Evolutionary conservation across 2,888 invertebrate species (phyloP), one percentile per base, ranked within the genome.

Genomic region (Eupeodes luniger): DNA sequence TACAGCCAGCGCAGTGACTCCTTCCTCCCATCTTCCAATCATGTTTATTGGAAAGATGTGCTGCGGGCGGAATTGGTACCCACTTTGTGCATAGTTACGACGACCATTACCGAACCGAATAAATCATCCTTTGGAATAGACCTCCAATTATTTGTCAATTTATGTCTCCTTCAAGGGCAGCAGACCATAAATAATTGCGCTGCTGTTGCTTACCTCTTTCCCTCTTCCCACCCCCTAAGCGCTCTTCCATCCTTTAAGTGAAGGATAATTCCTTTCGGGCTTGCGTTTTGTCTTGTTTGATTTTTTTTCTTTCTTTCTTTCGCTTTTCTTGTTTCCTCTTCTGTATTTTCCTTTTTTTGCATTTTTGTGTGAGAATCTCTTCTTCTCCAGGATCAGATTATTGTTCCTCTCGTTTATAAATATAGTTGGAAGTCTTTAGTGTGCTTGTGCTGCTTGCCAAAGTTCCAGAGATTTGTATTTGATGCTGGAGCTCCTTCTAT

Each of bases 111-210:
- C 89, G 87, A 87, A 89, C 90, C 90, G 88, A 83, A 91, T 91
- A 91, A 91, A 91, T 91, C 91, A 91, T 91, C 90, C 90, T 90
- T 90, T 90, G 91, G 78, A 91, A 90, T 90, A 91, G 90, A 91
- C 91, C 91, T 90, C 91, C 91, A 91, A 91, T 91, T 91, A 91
- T 91, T 90, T 91, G 91, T 91, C 91, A 91, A 91, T 91, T 91
- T 91, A 91, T 91, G 91, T 91, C 91, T 91, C 90, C 91, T 91
- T 91, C 90, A 91, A 91, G 91, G 91, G 91, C 91, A 91, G 90
- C 90, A 91, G 91, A 91, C 91, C 91, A 91, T 91, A 91, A 91
- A 91, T 91, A 91, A 91, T 91, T 91, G 66, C 36, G 51, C 77
- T 80, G 80, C 66, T 81, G 61, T 61, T 86, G 76, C 40, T 85